Evolutionary conservation across 2,888 invertebrate species (phyloP).

Genomic region (Drosophila subquinaria): DNA sequence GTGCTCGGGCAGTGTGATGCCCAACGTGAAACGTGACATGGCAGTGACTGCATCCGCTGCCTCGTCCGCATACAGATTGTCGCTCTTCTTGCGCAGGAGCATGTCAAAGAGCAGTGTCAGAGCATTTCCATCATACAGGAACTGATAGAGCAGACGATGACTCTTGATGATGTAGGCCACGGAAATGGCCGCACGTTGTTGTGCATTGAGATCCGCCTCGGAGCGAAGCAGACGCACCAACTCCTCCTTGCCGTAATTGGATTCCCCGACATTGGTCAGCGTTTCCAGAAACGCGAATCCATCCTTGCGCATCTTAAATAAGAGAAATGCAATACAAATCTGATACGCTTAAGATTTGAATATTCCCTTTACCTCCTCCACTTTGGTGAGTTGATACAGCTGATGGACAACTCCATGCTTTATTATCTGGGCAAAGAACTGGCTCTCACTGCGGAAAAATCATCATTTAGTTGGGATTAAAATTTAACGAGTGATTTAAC

Average conservation of each 20-base stretch:
- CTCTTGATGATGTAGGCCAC: conserved; percentile 84
- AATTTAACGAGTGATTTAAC: conserved; percentile 15
- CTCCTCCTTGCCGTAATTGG: conserved; percentile 85
- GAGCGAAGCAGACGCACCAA: conserved; percentile 82
- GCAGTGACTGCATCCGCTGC: conserved; percentile 84
- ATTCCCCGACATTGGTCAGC: conserved; percentile 84
- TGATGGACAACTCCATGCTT: conserved; percentile 84
- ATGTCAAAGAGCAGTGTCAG: conserved; percentile 80
- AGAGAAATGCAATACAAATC: background rate
- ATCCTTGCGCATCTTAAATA: conserved; percentile 77
- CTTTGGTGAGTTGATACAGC: conserved; percentile 82
- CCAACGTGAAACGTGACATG: conserved; percentile 81
- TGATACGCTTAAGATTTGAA: background rate
- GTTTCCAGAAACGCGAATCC: conserved; percentile 82
- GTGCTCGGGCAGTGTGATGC: conserved; percentile 72
- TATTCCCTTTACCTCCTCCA: conserved; percentile 71
- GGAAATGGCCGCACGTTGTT: conserved; percentile 84
- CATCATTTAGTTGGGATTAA: background rate
- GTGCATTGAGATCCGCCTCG: conserved; percentile 74
- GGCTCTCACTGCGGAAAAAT: conserved; percentile 77
- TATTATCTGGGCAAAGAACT: conserved; percentile 84
- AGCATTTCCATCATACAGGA: conserved; percentile 84
- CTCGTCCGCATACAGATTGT: conserved; percentile 80
- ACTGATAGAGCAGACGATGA: conserved; percentile 82
- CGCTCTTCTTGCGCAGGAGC: conserved; percentile 77